phyloP scores from a whole-genome alignment of 2,888 invertebrate genomes.

The Neria commutata region DNA sequence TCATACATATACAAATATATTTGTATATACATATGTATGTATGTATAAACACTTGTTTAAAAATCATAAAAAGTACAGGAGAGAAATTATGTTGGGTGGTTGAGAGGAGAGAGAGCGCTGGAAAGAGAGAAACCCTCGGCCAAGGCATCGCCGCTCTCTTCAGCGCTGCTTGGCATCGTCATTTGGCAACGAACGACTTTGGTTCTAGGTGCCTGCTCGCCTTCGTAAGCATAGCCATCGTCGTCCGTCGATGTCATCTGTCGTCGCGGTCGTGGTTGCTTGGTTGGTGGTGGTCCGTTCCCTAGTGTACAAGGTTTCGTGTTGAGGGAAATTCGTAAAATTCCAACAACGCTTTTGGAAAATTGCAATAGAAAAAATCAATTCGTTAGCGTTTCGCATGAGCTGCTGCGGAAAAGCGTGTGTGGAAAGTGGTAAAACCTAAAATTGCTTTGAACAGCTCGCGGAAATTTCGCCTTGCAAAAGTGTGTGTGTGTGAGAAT shows the following conservation, averaged over 20 bases:
- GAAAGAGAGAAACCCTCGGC: not conserved
- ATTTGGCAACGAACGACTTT: not conserved
- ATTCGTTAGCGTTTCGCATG: too few relatives aligned
- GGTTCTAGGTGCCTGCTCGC: constrained; percentile 4
- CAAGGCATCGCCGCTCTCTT: not conserved
- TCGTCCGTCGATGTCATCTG: constrained; percentile 3
- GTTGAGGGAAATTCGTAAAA: not conserved
- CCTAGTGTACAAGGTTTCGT: constrained; percentile 6
- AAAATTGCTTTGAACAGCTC: not conserved
- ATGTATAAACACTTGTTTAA: too few relatives aligned
- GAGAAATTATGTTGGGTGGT: too few relatives aligned
- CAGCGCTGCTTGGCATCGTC: not conserved
- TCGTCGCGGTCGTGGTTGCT: not conserved
- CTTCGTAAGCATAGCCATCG: constrained; percentile 13
- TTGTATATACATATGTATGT: too few relatives aligned
- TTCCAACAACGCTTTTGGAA: not conserved
- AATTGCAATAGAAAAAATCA: too few relatives aligned
- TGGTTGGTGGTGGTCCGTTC: not conserved
- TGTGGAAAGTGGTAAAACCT: not conserved
- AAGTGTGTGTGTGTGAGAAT: too few relatives aligned
- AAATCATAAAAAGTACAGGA: too few relatives aligned
- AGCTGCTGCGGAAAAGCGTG: not conserved
- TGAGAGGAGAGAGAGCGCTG: too few relatives aligned
- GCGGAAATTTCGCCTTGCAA: too few relatives aligned
- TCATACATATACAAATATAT: not conserved